Evolutionary conservation across 2,888 invertebrate genomes (phyloP).

Genomic region (Strigamia crassipes): DNA sequence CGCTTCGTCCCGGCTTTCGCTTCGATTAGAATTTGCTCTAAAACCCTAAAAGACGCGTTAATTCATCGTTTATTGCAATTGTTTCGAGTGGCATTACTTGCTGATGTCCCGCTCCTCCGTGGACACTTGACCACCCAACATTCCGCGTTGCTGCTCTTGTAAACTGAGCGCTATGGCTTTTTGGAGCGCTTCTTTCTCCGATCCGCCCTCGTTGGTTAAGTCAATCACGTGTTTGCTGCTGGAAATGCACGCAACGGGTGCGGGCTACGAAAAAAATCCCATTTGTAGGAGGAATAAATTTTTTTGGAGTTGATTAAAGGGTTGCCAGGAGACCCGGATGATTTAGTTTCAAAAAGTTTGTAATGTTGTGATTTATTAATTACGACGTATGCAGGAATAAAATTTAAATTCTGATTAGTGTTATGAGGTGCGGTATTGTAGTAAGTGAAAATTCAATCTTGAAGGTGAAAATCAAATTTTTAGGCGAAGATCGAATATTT

Average conservation of each 20-base stretch:
- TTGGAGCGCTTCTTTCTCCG: constrained; percentile 57
- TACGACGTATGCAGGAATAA: too few relatives aligned
- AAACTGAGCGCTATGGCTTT: constrained; percentile 60
- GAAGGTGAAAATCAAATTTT: too few relatives aligned
- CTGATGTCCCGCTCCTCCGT: constrained; percentile 61
- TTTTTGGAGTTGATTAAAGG: too few relatives aligned
- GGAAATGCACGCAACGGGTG: too few relatives aligned
- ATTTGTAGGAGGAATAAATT: too few relatives aligned
- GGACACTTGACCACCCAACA: constrained; percentile 58
- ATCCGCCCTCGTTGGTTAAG: constrained; percentile 53
- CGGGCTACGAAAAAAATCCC: not conserved
- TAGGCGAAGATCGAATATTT: too few relatives aligned
- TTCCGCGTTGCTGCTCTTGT: constrained; percentile 56
- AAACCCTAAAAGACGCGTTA: constrained; percentile 54
- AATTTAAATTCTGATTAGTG: too few relatives aligned
- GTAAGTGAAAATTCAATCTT: too few relatives aligned
- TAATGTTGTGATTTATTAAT: too few relatives aligned
- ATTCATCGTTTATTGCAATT: not conserved
- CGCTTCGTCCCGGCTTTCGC: constrained; percentile 58
- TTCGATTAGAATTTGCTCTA: constrained; percentile 61
- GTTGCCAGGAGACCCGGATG: too few relatives aligned
- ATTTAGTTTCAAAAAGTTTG: too few relatives aligned
- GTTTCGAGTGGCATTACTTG: constrained; percentile 53
- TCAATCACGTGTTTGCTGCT: constrained; percentile 52
- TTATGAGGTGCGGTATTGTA: too few relatives aligned